These are phyloP conservation scores for Gortyna flavago DNA, from an alignment of 2,888 invertebrate species.

Conservation along the genomic window DNA sequence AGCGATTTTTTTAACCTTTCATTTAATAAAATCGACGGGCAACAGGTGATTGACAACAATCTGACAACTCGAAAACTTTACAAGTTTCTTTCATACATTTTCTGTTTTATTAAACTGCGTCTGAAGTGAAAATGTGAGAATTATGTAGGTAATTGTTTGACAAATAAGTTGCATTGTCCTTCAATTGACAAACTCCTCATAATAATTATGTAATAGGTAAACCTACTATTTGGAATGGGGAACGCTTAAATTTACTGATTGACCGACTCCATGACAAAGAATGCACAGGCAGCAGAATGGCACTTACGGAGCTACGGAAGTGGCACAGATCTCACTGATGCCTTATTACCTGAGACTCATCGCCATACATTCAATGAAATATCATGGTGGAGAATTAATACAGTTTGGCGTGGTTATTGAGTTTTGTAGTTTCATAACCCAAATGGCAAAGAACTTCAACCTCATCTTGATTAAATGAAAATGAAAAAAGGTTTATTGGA, in stretches of 20 bases:
- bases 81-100: not conserved
- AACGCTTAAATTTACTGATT: not conserved
- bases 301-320: not conserved
- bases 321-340: not conserved
- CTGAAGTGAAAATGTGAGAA: too few relatives aligned
- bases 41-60: not conserved
- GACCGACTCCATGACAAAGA: not conserved
- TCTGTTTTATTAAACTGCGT: not conserved
- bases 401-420: not conserved
- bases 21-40: not conserved
- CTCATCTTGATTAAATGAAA: too few relatives aligned
- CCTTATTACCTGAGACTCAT: not conserved
- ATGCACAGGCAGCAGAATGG: not conserved
- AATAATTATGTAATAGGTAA: not conserved
- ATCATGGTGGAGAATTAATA: not conserved
- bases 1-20: constrained; percentile 19
- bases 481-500: too few relatives aligned
- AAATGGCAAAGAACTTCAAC: not conserved
- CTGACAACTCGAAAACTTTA: not conserved
- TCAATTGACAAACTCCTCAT: not conserved
- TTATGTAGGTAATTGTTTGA: too few relatives aligned
- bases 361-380: not conserved
- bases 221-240: not conserved
- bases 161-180: too few relatives aligned
- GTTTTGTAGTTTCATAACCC: too few relatives aligned